Percentiles rank a stretch among this genome's conserved stretches.
Conservation (phyloP, 2,797 vertebrate genomes). For the Fistularia commersonii region DNA sequence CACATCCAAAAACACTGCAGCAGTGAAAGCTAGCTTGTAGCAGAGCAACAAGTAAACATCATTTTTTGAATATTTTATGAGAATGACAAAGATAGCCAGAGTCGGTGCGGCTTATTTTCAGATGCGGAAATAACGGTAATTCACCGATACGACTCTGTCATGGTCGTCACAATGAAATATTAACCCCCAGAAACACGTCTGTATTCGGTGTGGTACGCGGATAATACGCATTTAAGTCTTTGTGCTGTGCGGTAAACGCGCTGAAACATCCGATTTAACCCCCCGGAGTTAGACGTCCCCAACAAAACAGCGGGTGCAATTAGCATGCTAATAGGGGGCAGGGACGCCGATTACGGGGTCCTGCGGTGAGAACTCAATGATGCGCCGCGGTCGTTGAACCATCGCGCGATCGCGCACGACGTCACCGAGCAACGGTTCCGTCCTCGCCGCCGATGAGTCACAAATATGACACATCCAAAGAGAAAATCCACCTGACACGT, state of each 20-base stretch:
- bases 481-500: conserved; percentile 30
- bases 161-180: too few relatives aligned
- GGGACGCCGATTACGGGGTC: conserved; percentile 31
- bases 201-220: conserved; percentile 1
- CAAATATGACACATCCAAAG: conserved; percentile 19
- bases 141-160: too few relatives aligned
- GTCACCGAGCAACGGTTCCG: conserved; percentile 22
- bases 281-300: conserved; percentile 16
- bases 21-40: too few relatives aligned
- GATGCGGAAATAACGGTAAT: too few relatives aligned
- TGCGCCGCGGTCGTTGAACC: conserved; percentile 23
- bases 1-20: too few relatives aligned
- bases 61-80: too few relatives aligned
- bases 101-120: too few relatives aligned
- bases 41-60: too few relatives aligned
- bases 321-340: conserved; percentile 37
- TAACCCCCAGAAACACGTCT: background rate
- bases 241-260: conserved; percentile 19
- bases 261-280: conserved; percentile 20
- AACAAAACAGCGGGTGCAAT: conserved; percentile 46
- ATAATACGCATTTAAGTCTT: conserved; percentile 13
- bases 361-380: conserved; percentile 21
- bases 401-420: conserved; percentile 22
- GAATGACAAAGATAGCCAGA: too few relatives aligned
- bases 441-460: conserved; percentile 3